Evolutionary conservation across 1,140 invertebrate genomes (phyloP), one percentile per base, ranked within the genome.

Genomic region (Papilio polytes): DNA sequence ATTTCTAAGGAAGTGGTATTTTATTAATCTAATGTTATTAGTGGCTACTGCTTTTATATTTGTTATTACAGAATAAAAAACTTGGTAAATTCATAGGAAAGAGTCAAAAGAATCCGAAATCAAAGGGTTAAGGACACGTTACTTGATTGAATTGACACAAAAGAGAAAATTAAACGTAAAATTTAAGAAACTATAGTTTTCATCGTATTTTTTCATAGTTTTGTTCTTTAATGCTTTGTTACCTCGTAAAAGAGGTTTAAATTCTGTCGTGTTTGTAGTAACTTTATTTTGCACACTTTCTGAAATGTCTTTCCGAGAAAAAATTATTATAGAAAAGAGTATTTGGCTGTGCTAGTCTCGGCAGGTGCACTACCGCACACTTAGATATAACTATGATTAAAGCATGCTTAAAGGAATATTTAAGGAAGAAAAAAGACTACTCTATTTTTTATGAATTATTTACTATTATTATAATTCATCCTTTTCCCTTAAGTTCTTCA

Each of bases 401-500:
- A 56, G 15, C 0, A 15, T 51, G 0, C 26, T 3, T 1, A 4
- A 56, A 20, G 1, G 18, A 18, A 18, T 56, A n/a, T 4, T 56
- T 18, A 26, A 12, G 20, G 15, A 22, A 12, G 9, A 26, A 6
- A 31, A 77, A 77, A 36, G 15, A 56, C 12, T 41, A 56, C 41
- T 2, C 36, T 15, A 10, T 22, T 26, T 9, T 56, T 77, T 59
- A 31, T 56, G 15, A 36, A 59, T n/a, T 3, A 2, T 77, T 77
- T 77, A 77, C 59, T 77, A 77, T 77, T 59, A 77, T 77, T 77
- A 77, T 59, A 77, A 77, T 31, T 77, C 74, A 77, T 77, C 74
- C 48, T 56, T 56, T 13, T 36, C 26, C 36, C 26, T 53, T 53
- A 10, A 22, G 31, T 77, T 77, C 26, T 36, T 36, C 74, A 77